Evolutionary conservation across 2,797 vertebrate species (phyloP).

Genomic region (Nannoperca obscura): DNA sequence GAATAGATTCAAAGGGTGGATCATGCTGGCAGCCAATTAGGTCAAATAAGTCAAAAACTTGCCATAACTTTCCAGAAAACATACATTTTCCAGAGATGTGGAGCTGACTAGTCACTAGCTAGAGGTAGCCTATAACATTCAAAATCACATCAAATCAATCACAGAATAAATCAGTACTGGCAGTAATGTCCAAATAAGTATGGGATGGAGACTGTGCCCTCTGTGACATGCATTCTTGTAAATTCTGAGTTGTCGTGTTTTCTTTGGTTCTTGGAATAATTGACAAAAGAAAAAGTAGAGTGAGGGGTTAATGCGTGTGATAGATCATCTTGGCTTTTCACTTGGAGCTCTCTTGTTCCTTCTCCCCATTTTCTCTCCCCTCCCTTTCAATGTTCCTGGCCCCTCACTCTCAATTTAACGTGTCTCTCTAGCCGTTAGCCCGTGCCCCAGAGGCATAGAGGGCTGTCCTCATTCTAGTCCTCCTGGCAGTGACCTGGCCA

Average conservation of each 20-base stretch:
- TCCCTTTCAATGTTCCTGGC: slow-evolving; percentile 66
- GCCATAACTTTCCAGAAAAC: slow-evolving; percentile 68
- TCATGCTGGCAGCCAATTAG: slow-evolving; percentile 71
- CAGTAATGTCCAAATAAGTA: slow-evolving; percentile 53
- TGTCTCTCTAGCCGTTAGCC: slow-evolving; percentile 46
- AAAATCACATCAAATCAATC: slow-evolving; percentile 60
- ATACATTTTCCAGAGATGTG: slow-evolving; percentile 65
- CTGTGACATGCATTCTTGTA: slow-evolving; percentile 47
- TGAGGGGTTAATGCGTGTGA: slow-evolving; percentile 58
- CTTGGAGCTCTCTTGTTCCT: slow-evolving; percentile 41
- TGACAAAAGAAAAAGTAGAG: slow-evolving; percentile 54
- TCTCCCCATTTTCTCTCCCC: slow-evolving; percentile 39
- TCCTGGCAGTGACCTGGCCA: slow-evolving; percentile 59
- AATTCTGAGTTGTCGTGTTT: slow-evolving; percentile 54
- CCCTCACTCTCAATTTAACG: slow-evolving; percentile 41
- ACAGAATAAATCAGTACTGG: slow-evolving; percentile 59
- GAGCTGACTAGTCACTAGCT: slow-evolving; percentile 55
- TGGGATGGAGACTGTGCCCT: slow-evolving; percentile 39
- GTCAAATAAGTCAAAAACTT: slow-evolving; percentile 57
- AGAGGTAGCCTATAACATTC: slow-evolving; percentile 49
- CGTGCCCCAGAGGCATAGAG: not conserved
- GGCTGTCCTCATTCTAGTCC: slow-evolving; percentile 38
- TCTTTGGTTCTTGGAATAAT: slow-evolving; percentile 52
- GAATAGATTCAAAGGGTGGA: slow-evolving; percentile 75
- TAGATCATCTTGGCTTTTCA: slow-evolving; percentile 62